Evolutionary conservation across 2,888 invertebrate species (phyloP), one percentile per base, ranked within the genome.

Genomic region (Euplagia quadripunctaria): DNA sequence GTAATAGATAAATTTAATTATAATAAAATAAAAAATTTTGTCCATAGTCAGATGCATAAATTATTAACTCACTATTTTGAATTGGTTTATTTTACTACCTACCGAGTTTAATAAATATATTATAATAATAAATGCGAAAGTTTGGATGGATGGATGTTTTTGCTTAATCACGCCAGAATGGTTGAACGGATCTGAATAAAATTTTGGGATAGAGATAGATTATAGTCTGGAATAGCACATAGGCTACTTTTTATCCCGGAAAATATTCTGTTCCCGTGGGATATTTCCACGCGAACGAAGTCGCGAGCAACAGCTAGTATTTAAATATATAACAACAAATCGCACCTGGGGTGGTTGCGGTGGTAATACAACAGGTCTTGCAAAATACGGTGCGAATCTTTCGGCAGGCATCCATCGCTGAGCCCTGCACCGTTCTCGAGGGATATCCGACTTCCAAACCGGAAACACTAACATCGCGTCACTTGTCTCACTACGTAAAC

Each of bases 391-490:
- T 75, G 95, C 95, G 86, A 96, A 95, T 76, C 93, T 89, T 73
- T 95, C 94, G 2, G 93, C 94, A 16, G 95, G 92, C 89, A 94
- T 92, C 96, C 96, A 96, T 20, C 91, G 86, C 67, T 90, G 91
- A 41, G 91, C 87, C 79, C 94, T 90, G 85, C 96, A 95, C 46
- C 92, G 93, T 64, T 91, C 92, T 61, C 86, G 87, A 55, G 91
- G 86, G 68, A 92, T 80, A 75, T 93, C 93, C 75, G 92, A 89
- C 77, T 93, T 91, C 93, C 95, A 94, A 86, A 93, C 93, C 85
- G 96, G 95, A 90, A 93, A 95, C 89, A 94, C 93, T 87, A 96
- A 93, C 96, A 96, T 96, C 86, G 79, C 90, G 75, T 76, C 79
- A 81, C 85, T 84, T 81, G 72, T 79, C 65, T 85, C 87, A 86